These are phyloP conservation scores for Otolemur garnettii DNA, from an alignment of 2,113 vertebrate species.

Conservation along the genomic window DNA sequence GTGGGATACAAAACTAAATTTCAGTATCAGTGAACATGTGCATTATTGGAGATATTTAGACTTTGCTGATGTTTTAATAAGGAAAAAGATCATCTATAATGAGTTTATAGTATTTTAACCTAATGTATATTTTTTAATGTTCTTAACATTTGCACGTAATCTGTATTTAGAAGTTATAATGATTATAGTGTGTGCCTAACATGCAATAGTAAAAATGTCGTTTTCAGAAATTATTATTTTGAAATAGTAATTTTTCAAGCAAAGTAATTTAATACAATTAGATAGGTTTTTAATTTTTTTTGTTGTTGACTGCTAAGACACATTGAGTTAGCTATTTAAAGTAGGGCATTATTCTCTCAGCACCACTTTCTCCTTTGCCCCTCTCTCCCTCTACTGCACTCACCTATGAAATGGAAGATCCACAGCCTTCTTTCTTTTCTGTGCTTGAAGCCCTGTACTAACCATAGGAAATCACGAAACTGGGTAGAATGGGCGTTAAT, in stretches of 20 bases:
- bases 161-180: constrained; percentile 60
- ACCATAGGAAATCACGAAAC: neutral
- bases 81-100: constrained; percentile 60
- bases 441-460: neutral
- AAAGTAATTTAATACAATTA: constrained; percentile 66
- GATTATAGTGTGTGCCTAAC: constrained; percentile 24
- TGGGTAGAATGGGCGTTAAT: neutral
- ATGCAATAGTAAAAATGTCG: constrained; percentile 59
- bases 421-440: neutral
- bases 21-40: constrained; percentile 42
- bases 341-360: neutral
- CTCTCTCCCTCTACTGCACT: neutral
- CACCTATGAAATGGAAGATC: constrained; percentile 2
- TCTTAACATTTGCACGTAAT: constrained; percentile 58
- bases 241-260: constrained; percentile 57
- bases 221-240: constrained; percentile 74
- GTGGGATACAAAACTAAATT: constrained; percentile 50
- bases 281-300: constrained; percentile 29
- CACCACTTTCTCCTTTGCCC: neutral
- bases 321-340: constrained; percentile 26
- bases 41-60: constrained; percentile 62
- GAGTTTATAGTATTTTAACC: constrained; percentile 66
- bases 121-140: constrained; percentile 59
- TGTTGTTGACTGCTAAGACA: constrained; percentile 50
- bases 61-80: constrained; percentile 57